phyloP scores from a whole-genome alignment of 2,888 invertebrate genomes.

The Tiliacea aurago region DNA sequence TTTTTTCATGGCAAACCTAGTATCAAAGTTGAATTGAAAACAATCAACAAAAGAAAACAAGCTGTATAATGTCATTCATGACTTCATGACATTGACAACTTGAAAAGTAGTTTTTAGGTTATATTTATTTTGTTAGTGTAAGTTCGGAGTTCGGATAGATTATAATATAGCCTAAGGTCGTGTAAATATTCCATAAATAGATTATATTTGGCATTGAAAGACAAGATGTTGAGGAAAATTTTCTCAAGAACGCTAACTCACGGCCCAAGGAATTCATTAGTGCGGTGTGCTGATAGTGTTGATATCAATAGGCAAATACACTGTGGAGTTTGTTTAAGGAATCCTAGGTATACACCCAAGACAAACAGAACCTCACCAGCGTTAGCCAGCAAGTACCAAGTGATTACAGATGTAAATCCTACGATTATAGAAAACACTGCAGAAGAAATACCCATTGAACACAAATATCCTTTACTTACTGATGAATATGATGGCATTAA shows the following conservation, averaged over 20 bases:
- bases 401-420: slow-evolving; percentile 93
- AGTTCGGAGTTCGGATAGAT: background rate
- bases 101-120: slow-evolving; percentile 40
- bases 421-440: slow-evolving; percentile 93
- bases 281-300: slow-evolving; percentile 65
- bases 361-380: slow-evolving; percentile 84
- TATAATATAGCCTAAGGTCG: background rate
- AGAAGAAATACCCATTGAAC: slow-evolving; percentile 90
- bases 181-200: slow-evolving; percentile 42
- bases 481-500: slow-evolving; percentile 92
- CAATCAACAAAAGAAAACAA: background rate
- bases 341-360: slow-evolving; percentile 82
- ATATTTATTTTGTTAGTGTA: slow-evolving; percentile 33
- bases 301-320: slow-evolving; percentile 78
- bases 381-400: slow-evolving; percentile 91
- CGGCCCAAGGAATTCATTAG: slow-evolving; percentile 45
- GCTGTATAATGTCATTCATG: slow-evolving; percentile 38
- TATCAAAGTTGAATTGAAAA: background rate
- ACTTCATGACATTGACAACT: slow-evolving; percentile 47
- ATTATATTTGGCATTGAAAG: slow-evolving; percentile 41
- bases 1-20: background rate
- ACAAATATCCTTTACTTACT: slow-evolving; percentile 79
- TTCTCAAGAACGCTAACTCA: slow-evolving; percentile 56
- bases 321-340: slow-evolving; percentile 79
- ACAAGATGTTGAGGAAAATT: slow-evolving; percentile 68